These are phyloP conservation scores for Lasaia peninsularis DNA, from an alignment of 1,140 invertebrate species.

Conservation along the genomic window DNA sequence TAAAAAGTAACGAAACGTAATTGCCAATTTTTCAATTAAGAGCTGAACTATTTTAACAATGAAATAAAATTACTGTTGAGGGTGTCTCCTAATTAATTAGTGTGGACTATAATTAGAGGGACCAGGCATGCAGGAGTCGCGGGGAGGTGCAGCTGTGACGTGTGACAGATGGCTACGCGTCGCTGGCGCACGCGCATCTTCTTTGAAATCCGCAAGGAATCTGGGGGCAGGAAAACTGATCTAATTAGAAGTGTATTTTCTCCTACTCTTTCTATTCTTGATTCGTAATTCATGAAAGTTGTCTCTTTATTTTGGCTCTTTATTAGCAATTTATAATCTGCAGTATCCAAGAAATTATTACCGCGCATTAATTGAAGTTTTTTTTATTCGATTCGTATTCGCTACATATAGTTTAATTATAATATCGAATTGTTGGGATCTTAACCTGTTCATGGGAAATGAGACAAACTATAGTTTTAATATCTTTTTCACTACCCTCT, in stretches of 20 bases:
- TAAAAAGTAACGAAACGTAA: slow-evolving; percentile 19
- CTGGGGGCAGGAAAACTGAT: slow-evolving; percentile 39
- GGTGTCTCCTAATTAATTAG: slow-evolving; percentile 66
- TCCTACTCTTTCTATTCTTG: slow-evolving; percentile 33
- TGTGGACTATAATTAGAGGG: slow-evolving; percentile 52
- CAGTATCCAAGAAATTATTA: too few relatives aligned
- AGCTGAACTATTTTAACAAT: slow-evolving; percentile 33
- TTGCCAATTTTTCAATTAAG: slow-evolving; percentile 46
- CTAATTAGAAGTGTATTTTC: slow-evolving; percentile 62
- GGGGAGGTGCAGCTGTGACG: slow-evolving; percentile 50
- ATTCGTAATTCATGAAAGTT: slow-evolving; percentile 24
- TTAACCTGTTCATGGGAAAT: too few relatives aligned
- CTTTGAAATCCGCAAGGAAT: slow-evolving; percentile 51
- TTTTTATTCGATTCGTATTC: too few relatives aligned
- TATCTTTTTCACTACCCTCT: too few relatives aligned
- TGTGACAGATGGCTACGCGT: slow-evolving; percentile 64
- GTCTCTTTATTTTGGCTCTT: neutral
- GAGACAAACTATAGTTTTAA: too few relatives aligned
- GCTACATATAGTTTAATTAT: too few relatives aligned
- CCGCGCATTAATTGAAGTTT: too few relatives aligned
- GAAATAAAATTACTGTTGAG: slow-evolving; percentile 38
- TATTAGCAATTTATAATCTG: neutral
- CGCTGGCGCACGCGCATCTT: slow-evolving; percentile 45
- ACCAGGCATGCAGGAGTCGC: slow-evolving; percentile 41
- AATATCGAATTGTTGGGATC: too few relatives aligned